Conservation (phyloP, 2,888 invertebrate genomes). For the Ectemnius lituratus region DNA sequence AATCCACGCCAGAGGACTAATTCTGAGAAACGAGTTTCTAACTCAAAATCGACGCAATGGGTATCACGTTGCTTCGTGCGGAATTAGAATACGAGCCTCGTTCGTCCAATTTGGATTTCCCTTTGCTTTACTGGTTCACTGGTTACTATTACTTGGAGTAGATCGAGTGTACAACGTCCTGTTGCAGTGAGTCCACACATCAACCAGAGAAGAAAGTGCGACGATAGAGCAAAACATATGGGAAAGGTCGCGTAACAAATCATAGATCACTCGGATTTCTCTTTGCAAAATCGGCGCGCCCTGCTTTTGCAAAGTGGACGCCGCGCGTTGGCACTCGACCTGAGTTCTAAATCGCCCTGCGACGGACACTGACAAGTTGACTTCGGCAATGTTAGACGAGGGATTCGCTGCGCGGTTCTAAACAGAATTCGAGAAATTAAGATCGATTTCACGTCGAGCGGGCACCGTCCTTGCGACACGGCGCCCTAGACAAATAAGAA, state of each 20-base stretch:
- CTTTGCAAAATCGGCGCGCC: neutral
- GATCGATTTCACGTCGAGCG: constrained; percentile 48
- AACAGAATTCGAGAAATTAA: constrained; percentile 38
- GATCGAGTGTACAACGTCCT: too few species aligned
- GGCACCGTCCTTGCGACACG: constrained; percentile 30
- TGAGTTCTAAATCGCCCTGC: constrained; percentile 22
- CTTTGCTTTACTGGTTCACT: too few species aligned
- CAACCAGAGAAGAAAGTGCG: too few species aligned
- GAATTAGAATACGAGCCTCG: too few species aligned
- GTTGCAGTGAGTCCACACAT: too few species aligned
- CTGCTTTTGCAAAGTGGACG: too few species aligned
- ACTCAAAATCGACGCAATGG: constrained; percentile 18
- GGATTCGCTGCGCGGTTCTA: constrained; percentile 16
- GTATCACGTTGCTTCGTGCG: constrained; percentile 1
- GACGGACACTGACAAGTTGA: constrained; percentile 31
- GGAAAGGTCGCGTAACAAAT: neutral
- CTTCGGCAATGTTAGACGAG: constrained; percentile 1
- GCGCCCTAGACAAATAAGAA: constrained; percentile 34
- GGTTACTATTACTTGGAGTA: too few species aligned
- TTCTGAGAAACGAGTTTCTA: constrained; percentile 19
- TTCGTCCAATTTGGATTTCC: too few species aligned
- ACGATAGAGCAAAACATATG: too few species aligned
- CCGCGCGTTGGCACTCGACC: too few species aligned
- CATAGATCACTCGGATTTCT: constrained; percentile 6
- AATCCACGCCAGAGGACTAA: neutral